These are phyloP conservation scores for Panzeria rudis DNA, from an alignment of 2,888 invertebrate species.

Conservation along the genomic window DNA sequence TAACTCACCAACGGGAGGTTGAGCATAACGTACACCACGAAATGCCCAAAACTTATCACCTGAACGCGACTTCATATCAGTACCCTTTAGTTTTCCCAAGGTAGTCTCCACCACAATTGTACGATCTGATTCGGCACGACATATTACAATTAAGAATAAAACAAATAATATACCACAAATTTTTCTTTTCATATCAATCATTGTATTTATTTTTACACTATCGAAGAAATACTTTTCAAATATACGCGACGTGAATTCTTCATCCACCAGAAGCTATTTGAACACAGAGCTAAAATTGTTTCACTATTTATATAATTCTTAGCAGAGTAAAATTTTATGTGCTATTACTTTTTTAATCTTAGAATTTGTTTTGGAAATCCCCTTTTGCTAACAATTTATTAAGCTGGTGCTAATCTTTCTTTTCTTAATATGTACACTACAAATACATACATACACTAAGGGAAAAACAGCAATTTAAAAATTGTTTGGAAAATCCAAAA, in stretches of 20 bases:
- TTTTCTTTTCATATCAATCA: slow-evolving; percentile 11
- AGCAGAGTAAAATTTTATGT: slow-evolving; percentile 3
- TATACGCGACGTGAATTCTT: slow-evolving; percentile 13
- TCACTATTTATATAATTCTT: slow-evolving; percentile 59
- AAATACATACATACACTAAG: no score
- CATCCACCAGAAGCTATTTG: slow-evolving; percentile 10
- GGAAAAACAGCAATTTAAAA: no score
- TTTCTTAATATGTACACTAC: no score
- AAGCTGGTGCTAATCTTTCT: no score
- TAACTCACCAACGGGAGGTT: slow-evolving; percentile 79
- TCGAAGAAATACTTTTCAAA: background rate
- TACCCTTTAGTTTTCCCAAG: slow-evolving; percentile 78
- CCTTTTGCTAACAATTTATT: no score
- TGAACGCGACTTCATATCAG: slow-evolving; percentile 76
- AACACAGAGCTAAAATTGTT: background rate
- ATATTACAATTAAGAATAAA: slow-evolving; percentile 30
- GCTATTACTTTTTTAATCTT: no score
- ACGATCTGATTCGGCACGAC: slow-evolving; percentile 2
- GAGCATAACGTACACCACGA: slow-evolving; percentile 81
- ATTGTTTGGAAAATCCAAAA: no score
- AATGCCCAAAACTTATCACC: slow-evolving; percentile 79
- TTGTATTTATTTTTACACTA: slow-evolving; percentile 14
- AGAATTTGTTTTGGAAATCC: no score
- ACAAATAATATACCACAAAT: slow-evolving; percentile 8
- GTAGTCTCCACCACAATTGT: slow-evolving; percentile 77